phyloP scores from a whole-genome alignment of 1,140 invertebrate genomes.

The Atta cephalotes region DNA sequence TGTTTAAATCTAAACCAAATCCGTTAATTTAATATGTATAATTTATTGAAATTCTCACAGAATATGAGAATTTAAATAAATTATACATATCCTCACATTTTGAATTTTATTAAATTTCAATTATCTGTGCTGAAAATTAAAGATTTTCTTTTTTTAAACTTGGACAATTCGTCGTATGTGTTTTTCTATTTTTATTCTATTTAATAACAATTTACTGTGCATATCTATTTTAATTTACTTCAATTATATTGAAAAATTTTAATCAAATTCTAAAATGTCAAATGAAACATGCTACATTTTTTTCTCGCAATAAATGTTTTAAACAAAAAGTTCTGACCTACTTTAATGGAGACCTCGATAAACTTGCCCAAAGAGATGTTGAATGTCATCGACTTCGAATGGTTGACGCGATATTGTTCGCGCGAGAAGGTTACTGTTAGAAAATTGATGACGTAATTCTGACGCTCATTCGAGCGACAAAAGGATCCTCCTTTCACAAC shows the following conservation, averaged over 20 bases:
- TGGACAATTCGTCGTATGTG: background rate
- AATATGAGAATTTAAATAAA: too few relatives aligned
- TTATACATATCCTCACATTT: background rate
- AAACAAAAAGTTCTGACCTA: background rate
- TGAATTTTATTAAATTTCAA: background rate
- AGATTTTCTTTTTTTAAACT: background rate
- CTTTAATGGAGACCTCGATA: background rate
- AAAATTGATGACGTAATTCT: conserved; percentile 51
- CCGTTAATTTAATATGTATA: background rate
- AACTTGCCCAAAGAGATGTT: background rate
- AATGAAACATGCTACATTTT: background rate
- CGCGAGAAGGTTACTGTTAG: conserved; percentile 32
- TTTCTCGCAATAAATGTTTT: background rate
- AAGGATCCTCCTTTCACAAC: conserved; percentile 18
- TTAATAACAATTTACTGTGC: background rate
- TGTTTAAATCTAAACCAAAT: background rate
- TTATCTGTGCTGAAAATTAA: background rate
- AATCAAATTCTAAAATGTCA: background rate
- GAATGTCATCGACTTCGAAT: conserved; percentile 20
- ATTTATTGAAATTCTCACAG: background rate
- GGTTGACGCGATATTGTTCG: background rate
- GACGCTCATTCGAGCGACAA: conserved; percentile 63
- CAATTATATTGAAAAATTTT: too few relatives aligned
- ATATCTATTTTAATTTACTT: background rate
- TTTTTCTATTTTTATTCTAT: background rate